Base-by-base conservation (phyloP, 30 jellyfish, hydroid and myxozoan genomes). In the Rhopilema esculentum region DNA sequence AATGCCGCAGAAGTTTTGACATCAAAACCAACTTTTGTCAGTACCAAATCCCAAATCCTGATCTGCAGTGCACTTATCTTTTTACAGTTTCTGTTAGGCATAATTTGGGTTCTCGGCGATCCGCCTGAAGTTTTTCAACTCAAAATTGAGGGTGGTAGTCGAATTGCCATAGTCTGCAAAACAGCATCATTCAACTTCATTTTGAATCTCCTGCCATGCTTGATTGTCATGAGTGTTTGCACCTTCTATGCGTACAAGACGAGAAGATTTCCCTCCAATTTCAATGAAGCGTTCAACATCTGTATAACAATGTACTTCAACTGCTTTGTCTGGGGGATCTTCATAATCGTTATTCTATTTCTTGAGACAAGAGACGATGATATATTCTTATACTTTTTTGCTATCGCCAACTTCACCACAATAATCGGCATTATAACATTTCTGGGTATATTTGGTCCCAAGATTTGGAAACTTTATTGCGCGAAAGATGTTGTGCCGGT, bases 281-380 rank as follows among this genome's bases (percentile, higher is more conserved):
- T 73, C 90, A 92, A 90, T 79, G 98, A 92, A 66, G 82, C 91
- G 26, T 88, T 77, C 49, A 87, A 92, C 80, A 92, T 92, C 31
- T 96, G 82, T 49, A 66, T 88, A 19, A 92, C 98, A 52, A 92
- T 92, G 98, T 92, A 87, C 81, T 40, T 92, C 75, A 92, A 92
- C 17, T 75, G 92, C 31, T 80, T 92, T 66, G 48, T 71, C 8
- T 82, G 91, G 91, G 91, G 91, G 1, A 82, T 82, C 1, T 82
- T 82, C 68, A 49, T 82, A 29, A 85, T 84, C 50, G 23, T 82
- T 1, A 26, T 33, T n/a, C 21, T 82, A 4, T 40, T 64, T 21
- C 29, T 68, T 1, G 61, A 82, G 25, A 25, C 29, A 28, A 27
- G 20, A 48, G 22, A 32, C 4, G 94, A 32, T 12, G 78, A 65